Evolutionary conservation across 1,140 invertebrate genomes (phyloP).

Genomic region (Eriocheir sinensis): DNA sequence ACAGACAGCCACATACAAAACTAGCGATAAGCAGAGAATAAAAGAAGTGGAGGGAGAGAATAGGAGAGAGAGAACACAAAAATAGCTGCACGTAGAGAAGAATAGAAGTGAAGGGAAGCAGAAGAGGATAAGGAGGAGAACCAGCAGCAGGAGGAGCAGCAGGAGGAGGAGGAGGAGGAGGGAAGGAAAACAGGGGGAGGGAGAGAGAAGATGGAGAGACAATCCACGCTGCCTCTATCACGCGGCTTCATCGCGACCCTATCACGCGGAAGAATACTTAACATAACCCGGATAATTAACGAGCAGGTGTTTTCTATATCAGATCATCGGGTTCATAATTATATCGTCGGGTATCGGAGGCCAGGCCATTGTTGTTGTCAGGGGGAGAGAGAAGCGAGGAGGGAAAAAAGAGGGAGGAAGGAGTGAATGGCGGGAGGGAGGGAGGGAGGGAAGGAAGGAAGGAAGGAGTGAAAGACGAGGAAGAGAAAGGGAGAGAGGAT

Average conservation of each 20-base stretch:
- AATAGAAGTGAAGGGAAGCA: too few relatives aligned
- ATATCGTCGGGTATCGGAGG: slow-evolving; percentile 51
- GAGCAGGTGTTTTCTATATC: slow-evolving; percentile 54
- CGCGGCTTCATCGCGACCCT: background rate
- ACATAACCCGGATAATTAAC: slow-evolving; percentile 48
- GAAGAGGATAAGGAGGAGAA: too few relatives aligned
- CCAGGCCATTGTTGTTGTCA: slow-evolving; percentile 12
- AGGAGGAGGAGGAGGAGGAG: too few relatives aligned
- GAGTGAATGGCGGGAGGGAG: too few relatives aligned
- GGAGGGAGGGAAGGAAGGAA: too few relatives aligned
- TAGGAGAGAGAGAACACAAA: too few relatives aligned
- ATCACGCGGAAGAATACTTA: slow-evolving; percentile 37
- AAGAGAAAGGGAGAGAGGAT: background rate
- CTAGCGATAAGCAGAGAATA: too few relatives aligned
- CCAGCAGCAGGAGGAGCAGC: too few relatives aligned
- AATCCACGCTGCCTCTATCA: background rate
- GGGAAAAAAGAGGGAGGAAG: background rate
- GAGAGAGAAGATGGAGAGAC: background rate
- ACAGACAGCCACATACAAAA: too few relatives aligned
- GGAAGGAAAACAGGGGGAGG: too few relatives aligned
- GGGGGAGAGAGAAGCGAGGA: background rate
- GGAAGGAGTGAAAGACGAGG: too few relatives aligned
- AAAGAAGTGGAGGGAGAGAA: background rate
- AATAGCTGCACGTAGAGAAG: too few relatives aligned
- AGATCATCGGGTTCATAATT: slow-evolving; percentile 44